Conservation (phyloP, 1,140 invertebrate genomes). For the Leptonema lineaticorne region DNA sequence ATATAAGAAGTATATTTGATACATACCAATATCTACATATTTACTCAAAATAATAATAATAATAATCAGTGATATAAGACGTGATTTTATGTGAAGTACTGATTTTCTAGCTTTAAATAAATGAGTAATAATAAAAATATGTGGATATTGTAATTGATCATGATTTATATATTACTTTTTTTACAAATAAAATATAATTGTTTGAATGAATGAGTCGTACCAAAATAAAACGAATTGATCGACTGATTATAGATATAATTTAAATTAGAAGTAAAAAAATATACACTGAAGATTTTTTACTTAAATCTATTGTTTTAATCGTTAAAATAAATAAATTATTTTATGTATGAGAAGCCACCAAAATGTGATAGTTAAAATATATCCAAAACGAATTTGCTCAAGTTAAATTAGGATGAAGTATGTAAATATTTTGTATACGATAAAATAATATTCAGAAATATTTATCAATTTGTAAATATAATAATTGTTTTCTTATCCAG, state of each 20-base stretch:
- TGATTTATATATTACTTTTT: background rate
- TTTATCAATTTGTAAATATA: too few species aligned
- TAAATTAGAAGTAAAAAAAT: background rate
- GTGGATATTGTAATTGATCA: too few species aligned
- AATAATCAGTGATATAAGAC: too few species aligned
- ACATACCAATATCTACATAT: too few species aligned
- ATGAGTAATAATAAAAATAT: background rate
- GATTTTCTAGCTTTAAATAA: background rate
- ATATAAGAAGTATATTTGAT: too few species aligned
- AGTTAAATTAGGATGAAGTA: background rate
- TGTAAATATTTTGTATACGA: background rate
- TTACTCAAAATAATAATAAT: too few species aligned
- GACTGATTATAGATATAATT: constrained; percentile 7
- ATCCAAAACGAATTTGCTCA: constrained; percentile 11
- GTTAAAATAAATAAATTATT: too few species aligned
- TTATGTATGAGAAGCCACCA: background rate
- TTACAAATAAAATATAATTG: background rate
- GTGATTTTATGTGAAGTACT: background rate
- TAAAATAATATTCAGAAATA: background rate
- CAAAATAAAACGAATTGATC: background rate
- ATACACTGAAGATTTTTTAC: background rate
- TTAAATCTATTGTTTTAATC: too few species aligned
- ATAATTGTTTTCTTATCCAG: too few species aligned
- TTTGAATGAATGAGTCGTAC: background rate
- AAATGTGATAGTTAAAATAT: background rate